A percentile compares a stretch with the other conserved stretches of the same genome.
phyloP scores from a whole-genome alignment of 2,797 vertebrate genomes.

The Oryzias dopingdopingensis region DNA sequence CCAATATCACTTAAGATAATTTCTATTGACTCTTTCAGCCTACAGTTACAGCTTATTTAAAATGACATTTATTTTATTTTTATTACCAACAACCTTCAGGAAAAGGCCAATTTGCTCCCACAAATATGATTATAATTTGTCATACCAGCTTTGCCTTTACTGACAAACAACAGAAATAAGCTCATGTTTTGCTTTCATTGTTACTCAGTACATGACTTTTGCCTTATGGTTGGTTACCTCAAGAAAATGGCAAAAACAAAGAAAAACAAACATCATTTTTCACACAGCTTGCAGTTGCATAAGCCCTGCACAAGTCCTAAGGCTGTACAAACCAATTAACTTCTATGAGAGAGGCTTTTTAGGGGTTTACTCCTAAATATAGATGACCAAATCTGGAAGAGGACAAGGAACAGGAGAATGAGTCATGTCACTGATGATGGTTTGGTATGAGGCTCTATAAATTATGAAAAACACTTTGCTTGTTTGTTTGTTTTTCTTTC shows the following conservation, averaged over 20 bases:
- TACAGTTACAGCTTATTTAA: too few relatives aligned
- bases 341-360: constrained; percentile 48
- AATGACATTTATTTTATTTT: too few relatives aligned
- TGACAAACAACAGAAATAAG: neutral
- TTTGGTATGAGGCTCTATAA: too few relatives aligned
- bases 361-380: neutral
- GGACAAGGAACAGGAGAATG: too few relatives aligned
- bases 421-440: too few relatives aligned
- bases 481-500: too few relatives aligned
- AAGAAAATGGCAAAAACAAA: neutral
- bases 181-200: neutral
- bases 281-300: constrained; percentile 6
- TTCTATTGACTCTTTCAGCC: too few relatives aligned
- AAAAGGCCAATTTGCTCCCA: neutral
- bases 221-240: neutral
- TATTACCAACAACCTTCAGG: too few relatives aligned
- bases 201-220: neutral
- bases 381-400: too few relatives aligned
- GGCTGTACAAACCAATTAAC: constrained; percentile 38
- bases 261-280: neutral
- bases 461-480: too few relatives aligned
- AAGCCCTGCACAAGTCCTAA: constrained; percentile 28
- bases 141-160: neutral
- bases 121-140: neutral
- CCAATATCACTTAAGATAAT: too few relatives aligned